Base-by-base conservation (phyloP, 1,140 invertebrate genomes). In the Acyrthosiphon pisum region DNA sequence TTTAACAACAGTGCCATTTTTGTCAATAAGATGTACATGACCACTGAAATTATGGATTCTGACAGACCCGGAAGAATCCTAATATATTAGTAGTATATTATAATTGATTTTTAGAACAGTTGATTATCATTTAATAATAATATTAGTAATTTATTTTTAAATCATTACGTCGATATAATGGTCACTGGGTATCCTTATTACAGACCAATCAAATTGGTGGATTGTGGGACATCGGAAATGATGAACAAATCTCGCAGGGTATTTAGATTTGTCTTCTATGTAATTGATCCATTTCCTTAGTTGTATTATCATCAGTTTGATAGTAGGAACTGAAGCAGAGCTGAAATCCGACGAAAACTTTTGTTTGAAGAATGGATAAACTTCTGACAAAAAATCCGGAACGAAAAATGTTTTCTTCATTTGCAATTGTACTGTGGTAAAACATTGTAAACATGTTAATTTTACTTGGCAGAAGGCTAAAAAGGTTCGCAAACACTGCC, bases 21-120 rank as follows among this genome's bases (percentile, higher is more conserved):
- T 93, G 6, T 86, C 91, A 30, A 53, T 44, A 8, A 86, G n/a
- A 93, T 84, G 35, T 41, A 93, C 81, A 44, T 53, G 14, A 44
- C 81, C 35, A 68, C 81, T 86, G 53, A 93, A 93, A 44, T 93
- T 93, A 14, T 93, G 91, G 44, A 93, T 56, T 86, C 46, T 84
- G 9, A 93, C 48, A 37, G 23, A 26, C 1, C 8, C 22, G 18
- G 35, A 93, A 93, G 26, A 37, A 84, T 86, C 46, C 91, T 93
- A 44, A 86, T 44, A 86, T 2, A 86, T 41, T 8, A 11, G 1
- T 2, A 35, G 20, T 90, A 87, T 48, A 50, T 20, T 9, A 44
- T 81, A 76, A 84, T 23, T 84, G 26, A 86, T 35, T 26, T 14
- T 46, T 14, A 37, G 23, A 23, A 44, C 30, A 86, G 11, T 86